These are phyloP conservation scores for Drosophila nr. perissopoda DNA, from an alignment of 2,888 invertebrate species.

Conservation along the genomic window DNA sequence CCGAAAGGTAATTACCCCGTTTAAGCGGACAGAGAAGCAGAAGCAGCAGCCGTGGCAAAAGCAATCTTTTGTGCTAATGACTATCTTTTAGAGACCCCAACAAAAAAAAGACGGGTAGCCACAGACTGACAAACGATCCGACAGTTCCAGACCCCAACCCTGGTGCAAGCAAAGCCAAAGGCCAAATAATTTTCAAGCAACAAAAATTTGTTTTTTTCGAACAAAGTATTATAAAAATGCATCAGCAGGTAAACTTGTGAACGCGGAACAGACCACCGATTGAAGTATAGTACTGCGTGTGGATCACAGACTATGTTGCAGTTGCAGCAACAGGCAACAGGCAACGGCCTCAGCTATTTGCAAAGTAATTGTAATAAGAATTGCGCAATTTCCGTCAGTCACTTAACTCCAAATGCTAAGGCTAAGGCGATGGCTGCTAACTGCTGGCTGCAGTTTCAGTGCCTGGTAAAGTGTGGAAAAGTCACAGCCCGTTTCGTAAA, in stretches of 20 bases:
- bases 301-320: conserved; percentile 19
- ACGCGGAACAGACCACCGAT: conserved; percentile 8
- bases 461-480: conserved; percentile 71
- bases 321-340: conserved; percentile 27
- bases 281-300: conserved; percentile 27
- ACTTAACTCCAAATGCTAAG: conserved; percentile 52
- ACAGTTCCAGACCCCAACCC: conserved; percentile 37
- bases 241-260: conserved; percentile 28
- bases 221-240: conserved; percentile 68
- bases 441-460: conserved; percentile 19
- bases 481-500: conserved; percentile 67
- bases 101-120: conserved; percentile 68
- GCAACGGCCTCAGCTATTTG: conserved; percentile 46
- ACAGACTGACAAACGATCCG: conserved; percentile 59
- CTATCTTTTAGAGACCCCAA: conserved; percentile 66
- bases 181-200: conserved; percentile 63
- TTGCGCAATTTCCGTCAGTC: conserved; percentile 78
- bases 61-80: conserved; percentile 74
- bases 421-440: conserved; percentile 31
- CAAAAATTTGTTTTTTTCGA: conserved; percentile 10
- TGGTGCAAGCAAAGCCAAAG: conserved; percentile 45
- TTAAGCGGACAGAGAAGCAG: conserved; percentile 62
- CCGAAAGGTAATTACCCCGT: conserved; percentile 70
- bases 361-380: conserved; percentile 75
- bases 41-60: conserved; percentile 52